Base-by-base conservation (phyloP, 2,888 invertebrate genomes). In the Eilema caniola region DNA sequence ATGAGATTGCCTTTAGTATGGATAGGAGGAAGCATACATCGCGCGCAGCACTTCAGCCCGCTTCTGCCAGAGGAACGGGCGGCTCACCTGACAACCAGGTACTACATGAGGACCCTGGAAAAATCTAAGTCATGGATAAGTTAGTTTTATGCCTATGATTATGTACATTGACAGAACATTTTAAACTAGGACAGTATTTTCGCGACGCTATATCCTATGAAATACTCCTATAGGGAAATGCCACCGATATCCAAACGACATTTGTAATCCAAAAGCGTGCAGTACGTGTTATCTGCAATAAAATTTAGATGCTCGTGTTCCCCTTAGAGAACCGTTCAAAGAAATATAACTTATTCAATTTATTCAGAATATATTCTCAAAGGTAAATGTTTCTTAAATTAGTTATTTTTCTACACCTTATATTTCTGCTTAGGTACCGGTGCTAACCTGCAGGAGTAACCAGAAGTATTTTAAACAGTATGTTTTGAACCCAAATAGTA, bases 141-240 rank as follows among this genome's bases (percentile, higher is more conserved):
- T 4, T 16, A 41, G 16, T 12, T 37, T 12, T 16, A 41, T 16
- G 12, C 33, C 14, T 41, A 41, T 0, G 3, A 47, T 47, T 47
- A 53, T n/a, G 20, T 47, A 16, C 4, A 41, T 41, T 16, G 20
- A 47, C 20, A 47, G 53, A 53, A n/a, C 53, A n/a, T 53, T 53
- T n/a, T n/a, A 53, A 53, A n/a, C 20, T 47, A 10, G 8, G n/a
- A 2, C 4, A 53, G n/a, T 53, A 53, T 53, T n/a, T 53, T 53
- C 3, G 7, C 53, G 8, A 10, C 53, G 3, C n/a, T n/a, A 53
- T 10, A 10, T 53, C n/a, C 53, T 53, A 53, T 20, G 8, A 0
- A 53, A 53, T n/a, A n/a, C n/a, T n/a, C n/a, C 53, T 53, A 53
- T 53, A 53, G 53, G 53, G 53, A 53, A 53, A 53, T 53, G 53